phyloP scores from a whole-genome alignment of 1,140 invertebrate genomes.

The Zophobas atratus region DNA sequence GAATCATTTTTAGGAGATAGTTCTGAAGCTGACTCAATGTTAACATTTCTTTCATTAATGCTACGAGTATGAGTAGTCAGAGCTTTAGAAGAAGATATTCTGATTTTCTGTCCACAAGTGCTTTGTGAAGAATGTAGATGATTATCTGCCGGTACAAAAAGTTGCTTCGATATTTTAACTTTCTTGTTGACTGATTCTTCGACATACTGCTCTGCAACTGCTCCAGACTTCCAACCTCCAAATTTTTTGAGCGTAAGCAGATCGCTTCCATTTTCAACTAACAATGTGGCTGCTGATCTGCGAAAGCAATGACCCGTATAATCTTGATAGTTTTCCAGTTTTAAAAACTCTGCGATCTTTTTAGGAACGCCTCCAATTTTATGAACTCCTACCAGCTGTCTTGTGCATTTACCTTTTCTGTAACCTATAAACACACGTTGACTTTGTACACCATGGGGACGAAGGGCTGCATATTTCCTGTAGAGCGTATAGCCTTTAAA shows the following conservation, averaged over 20 bases:
- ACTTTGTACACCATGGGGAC: slow-evolving; percentile 5
- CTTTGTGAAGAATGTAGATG: no score
- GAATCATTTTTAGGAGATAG: no score
- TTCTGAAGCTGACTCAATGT: no score
- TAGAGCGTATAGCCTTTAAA: slow-evolving; percentile 13
- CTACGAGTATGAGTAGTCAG: no score
- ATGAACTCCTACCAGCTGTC: slow-evolving; percentile 7
- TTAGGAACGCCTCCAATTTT: slow-evolving; percentile 1
- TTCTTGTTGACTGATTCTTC: neutral
- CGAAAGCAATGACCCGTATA: slow-evolving; percentile 22
- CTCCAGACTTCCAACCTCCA: no score
- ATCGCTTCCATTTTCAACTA: slow-evolving; percentile 6
- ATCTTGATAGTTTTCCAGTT: slow-evolving; percentile 9
- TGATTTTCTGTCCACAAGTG: no score
- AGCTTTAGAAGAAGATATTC: no score
- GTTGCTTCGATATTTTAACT: neutral
- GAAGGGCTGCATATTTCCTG: slow-evolving; percentile 26
- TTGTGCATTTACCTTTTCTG: slow-evolving; percentile 18
- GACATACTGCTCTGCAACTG: neutral
- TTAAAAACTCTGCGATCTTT: slow-evolving; percentile 20
- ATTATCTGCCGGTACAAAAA: no score
- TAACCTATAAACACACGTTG: slow-evolving; percentile 1
- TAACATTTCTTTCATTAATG: no score
- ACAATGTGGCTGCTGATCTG: neutral
- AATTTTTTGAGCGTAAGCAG: no score